A percentile compares a stretch with the other conserved stretches of the same genome.
These are phyloP conservation scores for Pollenia angustigena DNA, from an alignment of 2,888 invertebrate species.

Conservation along the genomic window DNA sequence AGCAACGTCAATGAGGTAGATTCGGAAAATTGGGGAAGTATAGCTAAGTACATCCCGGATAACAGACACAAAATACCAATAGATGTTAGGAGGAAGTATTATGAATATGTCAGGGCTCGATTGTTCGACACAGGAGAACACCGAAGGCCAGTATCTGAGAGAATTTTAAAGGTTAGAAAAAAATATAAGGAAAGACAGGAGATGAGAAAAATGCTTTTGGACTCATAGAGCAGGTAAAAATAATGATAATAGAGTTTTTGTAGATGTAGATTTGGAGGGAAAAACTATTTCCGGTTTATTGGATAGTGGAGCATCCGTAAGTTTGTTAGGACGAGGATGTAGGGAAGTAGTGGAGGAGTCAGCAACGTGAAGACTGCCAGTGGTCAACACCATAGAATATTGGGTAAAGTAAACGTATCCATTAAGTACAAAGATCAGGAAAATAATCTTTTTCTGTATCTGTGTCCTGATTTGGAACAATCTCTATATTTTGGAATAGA, in stretches of 20 bases:
- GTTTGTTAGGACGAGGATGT: neutral
- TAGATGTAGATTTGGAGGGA: neutral
- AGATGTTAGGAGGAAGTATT: neutral
- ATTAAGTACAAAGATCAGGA: conserved; percentile 9
- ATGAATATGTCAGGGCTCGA: neutral
- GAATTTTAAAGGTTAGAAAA: neutral
- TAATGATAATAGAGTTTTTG: neutral
- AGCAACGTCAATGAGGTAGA: neutral
- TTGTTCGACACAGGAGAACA: neutral
- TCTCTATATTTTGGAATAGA: neutral
- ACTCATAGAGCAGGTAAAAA: neutral
- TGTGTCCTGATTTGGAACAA: conserved; percentile 10
- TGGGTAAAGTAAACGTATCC: neutral
- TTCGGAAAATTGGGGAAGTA: no score
- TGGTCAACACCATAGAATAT: conserved; percentile 3
- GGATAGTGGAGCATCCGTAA: neutral
- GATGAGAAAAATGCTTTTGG: neutral
- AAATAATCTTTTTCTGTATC: neutral
- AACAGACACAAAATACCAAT: neutral
- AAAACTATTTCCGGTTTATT: no score
- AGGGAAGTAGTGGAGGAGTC: neutral
- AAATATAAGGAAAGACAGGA: neutral
- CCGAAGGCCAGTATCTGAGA: neutral
- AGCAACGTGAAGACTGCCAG: neutral
- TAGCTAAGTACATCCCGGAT: neutral